These are phyloP conservation scores for Chlamydotis undulata DNA, from an alignment of 2,113 vertebrate species.

Conservation along the genomic window DNA sequence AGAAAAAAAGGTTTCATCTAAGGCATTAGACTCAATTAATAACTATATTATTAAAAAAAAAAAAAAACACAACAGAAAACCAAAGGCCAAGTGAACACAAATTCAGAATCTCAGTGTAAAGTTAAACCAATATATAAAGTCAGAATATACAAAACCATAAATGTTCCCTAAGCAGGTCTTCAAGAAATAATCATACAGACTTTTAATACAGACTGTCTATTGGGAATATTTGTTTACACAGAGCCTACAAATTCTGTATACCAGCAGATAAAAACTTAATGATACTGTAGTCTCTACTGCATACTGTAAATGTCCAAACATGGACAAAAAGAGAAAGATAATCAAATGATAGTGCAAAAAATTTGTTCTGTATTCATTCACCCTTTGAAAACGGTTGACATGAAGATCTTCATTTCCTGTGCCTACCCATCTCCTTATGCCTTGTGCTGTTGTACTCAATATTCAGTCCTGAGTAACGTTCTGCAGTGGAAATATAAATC, in stretches of 20 bases:
- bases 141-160: background rate
- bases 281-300: background rate
- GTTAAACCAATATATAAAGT: background rate
- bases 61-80: background rate
- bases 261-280: background rate
- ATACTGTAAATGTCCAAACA: background rate
- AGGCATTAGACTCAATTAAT: background rate
- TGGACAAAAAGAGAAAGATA: background rate
- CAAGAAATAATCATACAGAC: background rate
- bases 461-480: background rate
- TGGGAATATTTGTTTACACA: background rate
- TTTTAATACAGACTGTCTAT: background rate
- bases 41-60: background rate
- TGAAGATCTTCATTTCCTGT: background rate
- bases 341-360: background rate
- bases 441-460: background rate
- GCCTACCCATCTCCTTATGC: background rate
- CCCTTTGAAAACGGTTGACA: background rate
- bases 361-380: background rate
- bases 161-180: background rate
- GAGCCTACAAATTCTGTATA: background rate
- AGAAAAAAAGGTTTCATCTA: background rate
- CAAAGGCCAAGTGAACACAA: background rate
- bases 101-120: background rate
- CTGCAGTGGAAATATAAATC: background rate